Base-by-base conservation (phyloP, 1,140 invertebrate species). In the Saccostrea echinata region DNA sequence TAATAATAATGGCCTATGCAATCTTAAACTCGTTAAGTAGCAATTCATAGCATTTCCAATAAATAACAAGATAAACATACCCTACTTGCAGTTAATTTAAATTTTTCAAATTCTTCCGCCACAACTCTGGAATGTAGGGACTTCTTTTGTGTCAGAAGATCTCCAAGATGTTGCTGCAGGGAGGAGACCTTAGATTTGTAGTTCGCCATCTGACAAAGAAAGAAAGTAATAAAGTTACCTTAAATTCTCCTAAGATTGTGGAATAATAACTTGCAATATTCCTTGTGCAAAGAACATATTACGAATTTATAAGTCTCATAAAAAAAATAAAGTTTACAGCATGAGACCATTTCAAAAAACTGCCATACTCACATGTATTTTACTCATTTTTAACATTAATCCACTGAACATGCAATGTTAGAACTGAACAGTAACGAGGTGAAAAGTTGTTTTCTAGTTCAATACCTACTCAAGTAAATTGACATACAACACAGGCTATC, bases 41-140 rank as follows among this genome's bases (percentile, higher is more conserved):
- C n/a, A n/a, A n/a, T n/a, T n/a, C n/a, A n/a, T n/a, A n/a, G n/a
- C n/a, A n/a, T n/a, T n/a, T n/a, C 12, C 9, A 24, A 0, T 0
- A 0, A 30, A 24, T 43, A 43, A 21, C 0, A 6, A 3, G 21
- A 57, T n/a, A 84, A 12, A 84, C 88, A 55, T 83, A 91, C 90
- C 68, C 86, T 86, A 52, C 88, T 88, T 11, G 87, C 84, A 21
- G 90, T 86, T 30, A 89, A 86, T 82, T 89, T 84, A 30, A 91
- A 87, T 24, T 83, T 88, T 27, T 91, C 89, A 88, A 86, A 91
- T 51, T 90, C 86, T 68, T 86, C 55, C 6, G 84, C 33, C 12
- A 89, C 89, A 12, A 91, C 90, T 64, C 89, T 90, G 4, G 90
- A 91, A 43, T 90, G 89, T n/a, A 91, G 82, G 11, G 89, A 88